Evolutionary conservation across 2,113 vertebrate genomes (phyloP).

Genomic region (Pelecanoides urinatrix): DNA sequence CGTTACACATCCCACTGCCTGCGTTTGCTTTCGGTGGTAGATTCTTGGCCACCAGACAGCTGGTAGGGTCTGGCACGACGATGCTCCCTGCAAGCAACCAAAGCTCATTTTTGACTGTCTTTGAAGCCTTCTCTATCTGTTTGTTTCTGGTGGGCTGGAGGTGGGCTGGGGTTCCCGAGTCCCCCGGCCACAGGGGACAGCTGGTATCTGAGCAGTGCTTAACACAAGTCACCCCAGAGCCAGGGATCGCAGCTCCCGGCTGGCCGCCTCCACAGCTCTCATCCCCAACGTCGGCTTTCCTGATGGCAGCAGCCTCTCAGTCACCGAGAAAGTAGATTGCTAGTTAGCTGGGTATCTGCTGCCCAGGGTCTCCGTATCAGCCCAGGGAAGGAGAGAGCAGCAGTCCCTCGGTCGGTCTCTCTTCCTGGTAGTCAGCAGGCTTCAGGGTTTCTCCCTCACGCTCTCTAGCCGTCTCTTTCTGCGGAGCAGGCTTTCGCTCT

Average conservation of each 20-base stretch:
- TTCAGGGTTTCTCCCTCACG: neutral
- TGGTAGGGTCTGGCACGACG: neutral
- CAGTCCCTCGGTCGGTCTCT: accelerated
- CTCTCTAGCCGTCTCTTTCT: neutral
- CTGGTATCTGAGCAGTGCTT: neutral
- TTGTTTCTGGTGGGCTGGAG: neutral
- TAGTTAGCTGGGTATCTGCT: neutral
- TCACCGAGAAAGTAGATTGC: neutral
- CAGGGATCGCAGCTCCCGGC: neutral
- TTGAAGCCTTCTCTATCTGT: neutral
- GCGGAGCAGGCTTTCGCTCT: neutral
- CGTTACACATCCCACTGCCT: neutral
- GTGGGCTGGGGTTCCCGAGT: neutral
- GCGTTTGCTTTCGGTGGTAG: accelerated
- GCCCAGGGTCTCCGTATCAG: neutral
- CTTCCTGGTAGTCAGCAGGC: neutral
- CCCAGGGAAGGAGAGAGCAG: neutral
- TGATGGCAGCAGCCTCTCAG: neutral
- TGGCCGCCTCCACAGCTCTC: neutral
- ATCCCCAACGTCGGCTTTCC: neutral
- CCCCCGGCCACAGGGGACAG: neutral
- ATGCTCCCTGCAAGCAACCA: neutral
- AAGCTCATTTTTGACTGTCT: neutral
- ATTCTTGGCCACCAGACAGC: neutral
- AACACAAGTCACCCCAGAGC: accelerated